Conservation (phyloP, 2,888 invertebrate species). For the Alviniconcha strummeri region DNA sequence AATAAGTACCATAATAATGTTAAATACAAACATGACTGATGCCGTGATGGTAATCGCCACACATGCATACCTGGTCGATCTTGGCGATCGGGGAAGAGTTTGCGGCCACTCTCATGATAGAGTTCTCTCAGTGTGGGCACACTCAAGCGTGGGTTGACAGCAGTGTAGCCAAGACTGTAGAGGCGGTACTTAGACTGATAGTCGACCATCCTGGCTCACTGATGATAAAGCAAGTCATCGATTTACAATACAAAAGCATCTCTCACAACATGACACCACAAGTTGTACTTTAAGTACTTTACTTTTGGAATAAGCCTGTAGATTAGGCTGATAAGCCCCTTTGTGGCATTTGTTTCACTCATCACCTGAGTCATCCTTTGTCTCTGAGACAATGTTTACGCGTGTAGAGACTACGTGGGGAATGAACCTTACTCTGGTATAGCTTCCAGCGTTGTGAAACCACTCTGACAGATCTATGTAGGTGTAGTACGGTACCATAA, state of each 20-base stretch:
- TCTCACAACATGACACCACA: not conserved
- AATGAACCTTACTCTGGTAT: no score
- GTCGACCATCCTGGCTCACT: slow-evolving; percentile 57
- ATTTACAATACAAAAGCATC: not conserved
- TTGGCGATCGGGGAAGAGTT: slow-evolving; percentile 36
- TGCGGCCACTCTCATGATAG: slow-evolving; percentile 49
- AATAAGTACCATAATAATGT: not conserved
- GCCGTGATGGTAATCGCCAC: no score
- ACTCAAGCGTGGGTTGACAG: slow-evolving; percentile 47
- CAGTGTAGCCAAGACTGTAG: slow-evolving; percentile 58
- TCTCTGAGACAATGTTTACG: not conserved
- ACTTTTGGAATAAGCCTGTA: not conserved
- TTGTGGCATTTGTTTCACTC: not conserved
- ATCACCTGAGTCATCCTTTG: not conserved
- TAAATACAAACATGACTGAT: no score
- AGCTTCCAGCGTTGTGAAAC: no score
- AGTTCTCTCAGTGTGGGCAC: slow-evolving; percentile 53
- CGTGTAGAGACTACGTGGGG: no score
- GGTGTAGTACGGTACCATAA: not conserved
- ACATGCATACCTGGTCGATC: slow-evolving; percentile 49
- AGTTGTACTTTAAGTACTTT: no score
- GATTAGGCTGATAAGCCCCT: not conserved
- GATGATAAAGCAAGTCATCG: not conserved
- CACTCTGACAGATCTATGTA: no score
- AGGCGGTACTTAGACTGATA: slow-evolving; percentile 60